These are phyloP conservation scores for Oligia latruncula DNA, from an alignment of 2,888 invertebrate species.

Conservation along the genomic window DNA sequence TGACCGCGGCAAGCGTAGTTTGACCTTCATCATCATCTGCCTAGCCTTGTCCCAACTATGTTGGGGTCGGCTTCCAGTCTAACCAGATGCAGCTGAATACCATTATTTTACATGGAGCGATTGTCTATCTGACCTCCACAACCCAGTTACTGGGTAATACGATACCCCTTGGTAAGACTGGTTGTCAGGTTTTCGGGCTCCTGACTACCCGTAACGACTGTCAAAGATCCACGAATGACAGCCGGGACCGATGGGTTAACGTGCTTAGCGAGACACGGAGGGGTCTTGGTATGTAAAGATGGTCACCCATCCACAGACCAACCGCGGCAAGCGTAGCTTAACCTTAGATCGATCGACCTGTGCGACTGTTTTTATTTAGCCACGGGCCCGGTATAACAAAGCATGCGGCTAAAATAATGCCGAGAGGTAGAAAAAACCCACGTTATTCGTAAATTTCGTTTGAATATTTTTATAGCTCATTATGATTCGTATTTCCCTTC, in stretches of 20 bases:
- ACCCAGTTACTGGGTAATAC: not conserved
- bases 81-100: not conserved
- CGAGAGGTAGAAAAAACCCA: constrained; percentile 12
- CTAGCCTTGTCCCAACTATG: too few species aligned
- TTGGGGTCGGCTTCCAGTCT: not conserved
- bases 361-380: not conserved
- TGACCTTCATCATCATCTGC: too few species aligned
- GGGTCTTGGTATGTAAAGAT: too few species aligned
- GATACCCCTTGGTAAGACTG: not conserved
- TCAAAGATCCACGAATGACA: not conserved
- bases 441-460: constrained; percentile 16
- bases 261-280: not conserved
- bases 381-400: not conserved
- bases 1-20: too few species aligned
- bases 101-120: not conserved
- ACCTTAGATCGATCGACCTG: not conserved
- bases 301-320: not conserved
- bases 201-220: not conserved
- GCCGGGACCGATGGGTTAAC: not conserved
- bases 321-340: not conserved
- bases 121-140: not conserved
- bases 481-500: constrained; percentile 38
- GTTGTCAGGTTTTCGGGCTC: not conserved
- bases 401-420: constrained; percentile 11
- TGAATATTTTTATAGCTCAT: constrained; percentile 41